A percentile compares a stretch with the other conserved stretches of the same genome.
These are phyloP conservation scores for Anisognathus igniventris DNA, from an alignment of 2,797 vertebrate species.

Conservation along the genomic window DNA sequence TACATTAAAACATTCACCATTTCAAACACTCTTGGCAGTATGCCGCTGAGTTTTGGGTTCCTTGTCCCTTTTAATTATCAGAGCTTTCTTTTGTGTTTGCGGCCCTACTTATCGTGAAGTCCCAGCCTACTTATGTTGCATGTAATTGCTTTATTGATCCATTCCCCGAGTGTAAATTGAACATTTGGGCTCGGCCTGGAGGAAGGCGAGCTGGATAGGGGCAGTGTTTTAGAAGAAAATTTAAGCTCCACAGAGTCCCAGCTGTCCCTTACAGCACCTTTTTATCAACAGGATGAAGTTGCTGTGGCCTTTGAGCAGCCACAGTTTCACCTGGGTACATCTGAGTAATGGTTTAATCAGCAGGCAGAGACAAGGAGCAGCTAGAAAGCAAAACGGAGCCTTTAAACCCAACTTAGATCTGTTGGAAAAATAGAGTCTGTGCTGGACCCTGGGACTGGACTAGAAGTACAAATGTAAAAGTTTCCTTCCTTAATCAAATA, in stretches of 20 bases:
- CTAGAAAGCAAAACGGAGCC: neutral
- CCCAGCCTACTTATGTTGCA: neutral
- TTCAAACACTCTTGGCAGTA: neutral
- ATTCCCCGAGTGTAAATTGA: neutral
- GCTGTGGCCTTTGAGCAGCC: neutral
- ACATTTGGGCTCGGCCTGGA: neutral
- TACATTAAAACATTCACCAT: neutral
- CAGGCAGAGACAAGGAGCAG: neutral
- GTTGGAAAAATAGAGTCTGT: neutral
- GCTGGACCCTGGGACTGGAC: neutral
- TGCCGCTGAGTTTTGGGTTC: neutral
- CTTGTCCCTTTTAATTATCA: neutral
- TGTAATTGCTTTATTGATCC: slow-evolving; percentile 16
- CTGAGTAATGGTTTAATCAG: neutral
- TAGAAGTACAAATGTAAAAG: neutral
- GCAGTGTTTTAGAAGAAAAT: neutral
- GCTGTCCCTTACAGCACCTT: neutral
- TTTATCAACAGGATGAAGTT: neutral
- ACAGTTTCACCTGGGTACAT: neutral
- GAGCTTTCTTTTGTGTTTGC: neutral
- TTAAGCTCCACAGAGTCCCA: neutral
- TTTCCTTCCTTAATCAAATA: neutral
- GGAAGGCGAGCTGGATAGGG: neutral
- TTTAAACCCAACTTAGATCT: neutral
- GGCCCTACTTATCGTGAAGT: neutral